Evolutionary conservation across 2,797 vertebrate species (phyloP).

Genomic region (Lacerta bilineata): DNA sequence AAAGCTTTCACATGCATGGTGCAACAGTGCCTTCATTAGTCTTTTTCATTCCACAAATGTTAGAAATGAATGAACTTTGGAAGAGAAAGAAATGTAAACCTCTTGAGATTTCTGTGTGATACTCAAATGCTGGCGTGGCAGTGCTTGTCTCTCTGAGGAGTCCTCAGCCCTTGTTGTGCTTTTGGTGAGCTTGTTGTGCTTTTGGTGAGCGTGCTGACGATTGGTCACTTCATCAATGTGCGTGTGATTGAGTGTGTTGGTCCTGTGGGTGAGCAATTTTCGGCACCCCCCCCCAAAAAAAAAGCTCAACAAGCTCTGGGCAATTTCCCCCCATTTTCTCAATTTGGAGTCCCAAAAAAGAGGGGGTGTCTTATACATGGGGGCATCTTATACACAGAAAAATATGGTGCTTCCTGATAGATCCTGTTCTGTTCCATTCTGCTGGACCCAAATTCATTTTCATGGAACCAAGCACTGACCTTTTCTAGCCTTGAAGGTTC

Average conservation of each 20-base stretch:
- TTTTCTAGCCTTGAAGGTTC: neutral
- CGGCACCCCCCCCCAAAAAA: too few relatives aligned
- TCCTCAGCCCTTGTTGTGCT: neutral
- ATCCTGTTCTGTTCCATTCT: neutral
- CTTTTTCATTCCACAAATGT: neutral
- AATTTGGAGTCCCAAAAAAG: too few relatives aligned
- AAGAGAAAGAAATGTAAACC: neutral
- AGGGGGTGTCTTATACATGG: too few relatives aligned
- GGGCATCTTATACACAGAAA: neutral
- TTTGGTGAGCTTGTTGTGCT: neutral
- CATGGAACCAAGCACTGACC: neutral
- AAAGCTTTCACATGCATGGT: conserved; percentile 23
- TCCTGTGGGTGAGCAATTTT: too few relatives aligned
- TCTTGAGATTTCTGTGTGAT: neutral
- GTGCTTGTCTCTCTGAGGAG: neutral
- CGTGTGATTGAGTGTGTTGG: too few relatives aligned
- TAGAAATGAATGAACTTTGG: neutral
- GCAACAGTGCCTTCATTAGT: neutral
- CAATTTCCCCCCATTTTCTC: too few relatives aligned
- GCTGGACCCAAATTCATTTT: neutral
- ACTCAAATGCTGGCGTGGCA: neutral
- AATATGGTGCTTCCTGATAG: neutral
- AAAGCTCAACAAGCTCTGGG: too few relatives aligned
- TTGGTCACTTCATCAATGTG: neutral
- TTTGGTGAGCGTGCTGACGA: neutral